Percentiles rank a stretch among this genome's conserved stretches.
Conservation (phyloP, 2,888 invertebrate genomes). For the Himalopsyche anomala region DNA sequence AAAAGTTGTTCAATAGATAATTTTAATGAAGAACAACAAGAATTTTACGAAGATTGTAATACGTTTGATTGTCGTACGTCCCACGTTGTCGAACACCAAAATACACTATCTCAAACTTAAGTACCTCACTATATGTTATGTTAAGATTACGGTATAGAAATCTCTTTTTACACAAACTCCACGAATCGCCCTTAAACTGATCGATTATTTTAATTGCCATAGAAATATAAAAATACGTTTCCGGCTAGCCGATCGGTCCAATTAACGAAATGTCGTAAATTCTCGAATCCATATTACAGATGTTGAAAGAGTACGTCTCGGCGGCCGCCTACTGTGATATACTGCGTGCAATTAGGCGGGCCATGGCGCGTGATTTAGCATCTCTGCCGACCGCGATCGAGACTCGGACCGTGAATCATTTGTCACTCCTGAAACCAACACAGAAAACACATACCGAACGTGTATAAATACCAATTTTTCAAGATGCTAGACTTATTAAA, state of each 20-base stretch:
- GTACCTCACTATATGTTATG: no score
- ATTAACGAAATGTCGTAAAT: constrained; percentile 15
- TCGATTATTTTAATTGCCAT: constrained; percentile 29
- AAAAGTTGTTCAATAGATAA: no score
- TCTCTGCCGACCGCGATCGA: neutral
- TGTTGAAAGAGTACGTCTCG: constrained; percentile 27
- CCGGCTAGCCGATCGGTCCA: constrained; percentile 11
- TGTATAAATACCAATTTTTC: no score
- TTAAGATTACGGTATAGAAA: neutral
- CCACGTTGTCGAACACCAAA: no score
- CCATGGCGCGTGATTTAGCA: constrained; percentile 26
- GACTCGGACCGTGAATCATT: constrained; percentile 8
- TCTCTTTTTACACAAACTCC: neutral
- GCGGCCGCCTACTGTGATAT: constrained; percentile 18
- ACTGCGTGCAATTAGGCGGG: constrained; percentile 21
- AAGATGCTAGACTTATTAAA: no score
- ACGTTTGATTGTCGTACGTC: no score
- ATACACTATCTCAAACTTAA: no score
- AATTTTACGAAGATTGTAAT: no score
- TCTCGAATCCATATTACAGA: constrained; percentile 1
- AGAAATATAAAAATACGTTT: neutral
- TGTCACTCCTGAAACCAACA: neutral
- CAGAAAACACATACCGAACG: no score
- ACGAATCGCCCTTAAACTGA: neutral
- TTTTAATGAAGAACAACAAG: no score